A percentile compares a stretch with the other conserved stretches of the same genome.
Evolutionary conservation across 2,797 vertebrate species (phyloP).

Genomic region (Characodon lateralis): DNA sequence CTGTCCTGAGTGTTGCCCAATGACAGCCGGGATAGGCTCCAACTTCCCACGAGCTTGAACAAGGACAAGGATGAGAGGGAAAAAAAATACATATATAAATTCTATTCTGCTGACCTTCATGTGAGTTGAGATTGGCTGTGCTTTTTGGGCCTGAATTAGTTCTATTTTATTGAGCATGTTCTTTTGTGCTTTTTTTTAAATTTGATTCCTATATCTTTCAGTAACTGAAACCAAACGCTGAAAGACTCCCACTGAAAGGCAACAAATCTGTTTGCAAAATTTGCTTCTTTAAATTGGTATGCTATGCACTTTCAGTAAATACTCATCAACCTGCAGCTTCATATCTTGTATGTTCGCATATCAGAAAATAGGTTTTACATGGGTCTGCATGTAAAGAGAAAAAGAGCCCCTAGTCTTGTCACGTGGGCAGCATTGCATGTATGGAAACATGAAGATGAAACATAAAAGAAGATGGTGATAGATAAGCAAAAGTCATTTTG

Average conservation of each 20-base stretch:
- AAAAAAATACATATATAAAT: not conserved
- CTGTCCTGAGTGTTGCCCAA: constrained; percentile 1
- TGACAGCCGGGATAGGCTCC: not conserved
- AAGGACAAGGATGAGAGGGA: not conserved
- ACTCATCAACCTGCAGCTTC: not conserved
- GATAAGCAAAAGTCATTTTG: not conserved
- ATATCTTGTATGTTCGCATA: not conserved
- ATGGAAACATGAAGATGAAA: not conserved
- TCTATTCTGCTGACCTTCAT: not conserved
- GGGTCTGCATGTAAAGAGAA: not conserved
- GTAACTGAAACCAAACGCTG: not conserved
- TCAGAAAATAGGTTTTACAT: not conserved
- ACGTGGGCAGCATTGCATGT: not conserved
- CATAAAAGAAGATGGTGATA: not conserved
- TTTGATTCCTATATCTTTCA: not conserved
- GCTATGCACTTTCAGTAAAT: not conserved
- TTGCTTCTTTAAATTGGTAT: not conserved
- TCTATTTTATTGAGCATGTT: not conserved
- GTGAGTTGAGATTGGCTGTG: not conserved
- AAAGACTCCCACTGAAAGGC: not conserved
- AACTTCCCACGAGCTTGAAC: not conserved
- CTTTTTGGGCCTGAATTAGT: not conserved
- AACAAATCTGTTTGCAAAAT: not conserved
- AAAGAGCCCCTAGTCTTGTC: not conserved
- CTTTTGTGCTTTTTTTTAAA: not conserved